A percentile compares a stretch with the other conserved stretches of the same genome.
Conservation (phyloP, 2,797 vertebrate species). For the Acrossocheilus fasciatus region DNA sequence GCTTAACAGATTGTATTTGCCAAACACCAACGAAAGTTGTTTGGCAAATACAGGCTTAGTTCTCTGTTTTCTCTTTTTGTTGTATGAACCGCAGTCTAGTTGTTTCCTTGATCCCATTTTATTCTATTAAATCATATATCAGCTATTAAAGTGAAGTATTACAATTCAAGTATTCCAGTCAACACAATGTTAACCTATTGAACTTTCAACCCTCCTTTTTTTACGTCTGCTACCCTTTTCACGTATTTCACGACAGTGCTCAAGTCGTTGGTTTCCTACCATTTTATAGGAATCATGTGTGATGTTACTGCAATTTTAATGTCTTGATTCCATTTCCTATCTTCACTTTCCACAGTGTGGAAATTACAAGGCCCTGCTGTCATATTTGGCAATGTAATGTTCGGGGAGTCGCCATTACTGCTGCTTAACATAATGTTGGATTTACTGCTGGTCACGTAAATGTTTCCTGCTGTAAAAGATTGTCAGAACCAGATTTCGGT, state of each 20-base stretch:
- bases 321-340: slow-evolving; percentile 19
- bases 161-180: not conserved
- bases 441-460: slow-evolving; percentile 38
- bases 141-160: not conserved
- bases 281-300: slow-evolving; percentile 3
- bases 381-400: slow-evolving; percentile 58
- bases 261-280: not conserved
- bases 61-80: not conserved
- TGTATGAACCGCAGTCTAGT: not conserved
- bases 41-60: not conserved
- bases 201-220: not conserved
- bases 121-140: not conserved
- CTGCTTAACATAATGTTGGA: slow-evolving; percentile 33
- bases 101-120: not conserved
- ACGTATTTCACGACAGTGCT: not conserved
- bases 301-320: not conserved
- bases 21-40: not conserved
- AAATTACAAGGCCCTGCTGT: slow-evolving; percentile 58
- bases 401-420: slow-evolving; percentile 20
- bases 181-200: not conserved
- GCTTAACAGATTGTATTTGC: not conserved
- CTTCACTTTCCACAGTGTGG: slow-evolving; percentile 58
- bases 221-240: not conserved
- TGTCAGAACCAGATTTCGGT: slow-evolving; percentile 10
- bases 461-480: slow-evolving; percentile 35